These are phyloP conservation scores for Galeopsomyia nigrocyanea DNA, from an alignment of 2,888 invertebrate genomes.

Conservation along the genomic window DNA sequence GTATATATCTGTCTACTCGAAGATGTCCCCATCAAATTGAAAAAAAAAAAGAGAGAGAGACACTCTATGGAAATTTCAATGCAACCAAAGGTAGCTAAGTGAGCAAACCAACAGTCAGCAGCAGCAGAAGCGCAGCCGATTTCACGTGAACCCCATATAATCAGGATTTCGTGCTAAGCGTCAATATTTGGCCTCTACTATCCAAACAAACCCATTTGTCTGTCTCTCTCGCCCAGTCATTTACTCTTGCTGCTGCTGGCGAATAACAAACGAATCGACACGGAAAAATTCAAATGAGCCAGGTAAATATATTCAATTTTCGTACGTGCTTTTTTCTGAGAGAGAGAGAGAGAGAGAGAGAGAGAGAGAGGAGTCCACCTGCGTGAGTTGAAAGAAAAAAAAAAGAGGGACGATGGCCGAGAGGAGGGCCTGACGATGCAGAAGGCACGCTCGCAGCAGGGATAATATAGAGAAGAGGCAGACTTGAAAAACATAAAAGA, in stretches of 20 bases:
- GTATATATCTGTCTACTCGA: too few species aligned
- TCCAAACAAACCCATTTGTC: slow-evolving; percentile 34
- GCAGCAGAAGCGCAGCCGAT: not conserved
- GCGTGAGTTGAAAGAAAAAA: slow-evolving; percentile 4
- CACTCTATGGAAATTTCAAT: too few species aligned
- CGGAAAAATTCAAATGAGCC: slow-evolving; percentile 40
- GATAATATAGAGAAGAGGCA: not conserved
- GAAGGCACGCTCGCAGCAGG: slow-evolving; percentile 14
- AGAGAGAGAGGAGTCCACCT: slow-evolving; percentile 34
- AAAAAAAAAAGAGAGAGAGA: too few species aligned
- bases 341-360: too few species aligned
- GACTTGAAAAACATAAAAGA: too few species aligned
- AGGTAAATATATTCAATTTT: slow-evolving; percentile 42
- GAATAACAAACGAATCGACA: not conserved
- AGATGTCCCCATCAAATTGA: too few species aligned
- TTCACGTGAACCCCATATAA: slow-evolving; percentile 40
- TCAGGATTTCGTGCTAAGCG: slow-evolving; percentile 36
- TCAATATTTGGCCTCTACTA: slow-evolving; percentile 41
- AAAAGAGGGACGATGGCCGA: not conserved
- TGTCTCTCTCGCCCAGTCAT: not conserved
- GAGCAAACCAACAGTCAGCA: slow-evolving; percentile 21
- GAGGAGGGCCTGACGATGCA: slow-evolving; percentile 43
- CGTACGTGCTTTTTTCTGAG: slow-evolving; percentile 10
- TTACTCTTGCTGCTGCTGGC: not conserved
- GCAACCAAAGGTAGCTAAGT: slow-evolving; percentile 9